Evolutionary conservation across 2,113 vertebrate genomes (phyloP), one percentile per base, ranked within the genome.

Genomic region (Melospiza melodia): DNA sequence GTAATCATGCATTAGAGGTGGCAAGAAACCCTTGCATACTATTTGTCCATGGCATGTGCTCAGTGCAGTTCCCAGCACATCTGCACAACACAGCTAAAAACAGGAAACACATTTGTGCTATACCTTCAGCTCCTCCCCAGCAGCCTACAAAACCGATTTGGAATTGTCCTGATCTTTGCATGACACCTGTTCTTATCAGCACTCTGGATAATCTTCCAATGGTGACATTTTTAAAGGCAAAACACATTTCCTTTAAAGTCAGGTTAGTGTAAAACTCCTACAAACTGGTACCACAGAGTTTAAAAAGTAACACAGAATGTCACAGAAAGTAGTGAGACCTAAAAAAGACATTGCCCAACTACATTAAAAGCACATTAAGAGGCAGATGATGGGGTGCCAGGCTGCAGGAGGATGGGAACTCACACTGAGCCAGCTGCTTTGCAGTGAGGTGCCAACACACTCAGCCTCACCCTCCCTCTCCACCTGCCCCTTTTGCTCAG

Each of bases 131-230:
- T 91, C 82, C 67, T 67, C 58, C 75, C 43, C 55, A 37, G 41
- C 82, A 43, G 43, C 97, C 92, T 96, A 97, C 59, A 98, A 97
- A 98, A 97, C 95, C 39, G 1, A 62, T 46, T 35, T 88, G 93
- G 57, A 31, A 80, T 94, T 97, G 28, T 55, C 95, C 86, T 43
- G 58, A 49, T 90, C 85, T 96, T 94, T 95, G 93, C 66, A 16
- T 93, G 96, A 91, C 75, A 91, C 87, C 96, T 89, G 89, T 95
- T 94, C 97, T 97, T 85, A 90, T 82, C 57, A 95, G 95, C 93
- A 93, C 67, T 68, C 91, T 78, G 62, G 89, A 79, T 55, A 44
- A 78, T 58, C 92, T 87, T 65, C 41, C 66, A 31, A 0, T 1
- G 41, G 33, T 76, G 84, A 84, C n/a, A 0, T 28, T 67, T 67